phyloP scores from a whole-genome alignment of 2,888 invertebrate genomes.

The Phytoseiulus persimilis region DNA sequence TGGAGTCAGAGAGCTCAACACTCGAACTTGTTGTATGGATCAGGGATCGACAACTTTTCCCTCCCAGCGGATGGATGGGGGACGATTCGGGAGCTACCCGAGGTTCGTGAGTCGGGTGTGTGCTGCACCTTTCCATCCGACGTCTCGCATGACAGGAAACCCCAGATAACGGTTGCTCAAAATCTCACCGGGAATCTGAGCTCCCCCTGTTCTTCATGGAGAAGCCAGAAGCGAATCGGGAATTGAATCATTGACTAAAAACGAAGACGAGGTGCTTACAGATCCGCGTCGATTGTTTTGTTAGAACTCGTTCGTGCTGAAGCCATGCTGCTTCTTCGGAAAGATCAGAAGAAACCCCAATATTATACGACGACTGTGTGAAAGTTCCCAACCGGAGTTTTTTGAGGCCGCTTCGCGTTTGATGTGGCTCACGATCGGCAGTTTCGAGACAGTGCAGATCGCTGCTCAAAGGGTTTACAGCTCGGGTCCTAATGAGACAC shows the following conservation, averaged over 20 bases:
- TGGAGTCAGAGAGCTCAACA: too few relatives aligned
- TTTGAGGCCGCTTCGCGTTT: background rate
- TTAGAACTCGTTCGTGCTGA: background rate
- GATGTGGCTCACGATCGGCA: background rate
- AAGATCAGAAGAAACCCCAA: background rate
- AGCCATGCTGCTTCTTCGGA: background rate
- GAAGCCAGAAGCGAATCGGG: background rate
- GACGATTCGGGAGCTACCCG: too few relatives aligned
- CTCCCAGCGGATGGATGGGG: too few relatives aligned
- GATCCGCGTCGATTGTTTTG: background rate
- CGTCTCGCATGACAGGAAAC: too few relatives aligned
- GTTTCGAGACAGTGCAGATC: background rate
- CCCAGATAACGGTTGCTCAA: too few relatives aligned
- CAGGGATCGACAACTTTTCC: too few relatives aligned
- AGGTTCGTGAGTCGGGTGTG: too few relatives aligned
- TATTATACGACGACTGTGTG: background rate
- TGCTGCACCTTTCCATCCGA: too few relatives aligned
- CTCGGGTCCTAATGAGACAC: background rate
- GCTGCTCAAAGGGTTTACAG: background rate
- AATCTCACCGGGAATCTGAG: background rate
- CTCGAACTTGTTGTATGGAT: too few relatives aligned
- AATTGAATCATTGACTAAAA: background rate
- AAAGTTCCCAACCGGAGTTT: background rate
- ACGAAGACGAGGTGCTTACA: background rate
- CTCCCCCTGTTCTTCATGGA: background rate